Base-by-base conservation (phyloP, 2,888 invertebrate genomes). In the Melinaea menophilus region DNA sequence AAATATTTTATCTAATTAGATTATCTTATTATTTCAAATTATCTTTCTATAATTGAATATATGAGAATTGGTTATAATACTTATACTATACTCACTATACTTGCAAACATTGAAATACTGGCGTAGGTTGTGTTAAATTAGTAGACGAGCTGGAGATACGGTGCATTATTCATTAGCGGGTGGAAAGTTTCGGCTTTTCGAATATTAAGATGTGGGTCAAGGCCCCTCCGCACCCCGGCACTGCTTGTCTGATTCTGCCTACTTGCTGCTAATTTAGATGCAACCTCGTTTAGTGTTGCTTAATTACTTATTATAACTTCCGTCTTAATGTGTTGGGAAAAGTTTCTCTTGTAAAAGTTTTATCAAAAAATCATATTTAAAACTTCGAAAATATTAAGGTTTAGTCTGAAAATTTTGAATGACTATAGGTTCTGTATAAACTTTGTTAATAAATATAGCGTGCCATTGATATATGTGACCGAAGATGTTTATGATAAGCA, bases 141-240 rank as follows among this genome's bases (percentile, higher is more conserved):
- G 61, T 59, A 55, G 51, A 51, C 55, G 13, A 55, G 59, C 11
- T 55, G 45, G 57, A 60, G 51, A 67, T 64, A 56, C 46, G 54
- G 61, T 77, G 75, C 75, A 80, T 81, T 80, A 83, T 82, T 80
- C 78, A 81, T 79, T 62, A 77, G 76, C 68, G 69, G 78, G 68
- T 82, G 81, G 83, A 84, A 83, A 84, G 81, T 84, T 83, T 82
- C 64, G 75, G 66, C 75, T 80, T 76, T 77, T 71, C 73, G 81
- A 80, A 81, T 82, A 80, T 78, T 74, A 80, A 82, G 73, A 84
- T 80, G 80, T 80, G 72, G 79, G 82, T 80, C 82, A 82, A 79
- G 84, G 79, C 79, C 71, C 70, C 62, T 57, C 62, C 58, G 63
- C 58, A 55, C 63, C 59, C 59, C 56, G 58, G 47, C 59, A 65